These are phyloP conservation scores for Campylorhamphus procurvoides DNA, from an alignment of 2,113 vertebrate genomes.

Conservation along the genomic window DNA sequence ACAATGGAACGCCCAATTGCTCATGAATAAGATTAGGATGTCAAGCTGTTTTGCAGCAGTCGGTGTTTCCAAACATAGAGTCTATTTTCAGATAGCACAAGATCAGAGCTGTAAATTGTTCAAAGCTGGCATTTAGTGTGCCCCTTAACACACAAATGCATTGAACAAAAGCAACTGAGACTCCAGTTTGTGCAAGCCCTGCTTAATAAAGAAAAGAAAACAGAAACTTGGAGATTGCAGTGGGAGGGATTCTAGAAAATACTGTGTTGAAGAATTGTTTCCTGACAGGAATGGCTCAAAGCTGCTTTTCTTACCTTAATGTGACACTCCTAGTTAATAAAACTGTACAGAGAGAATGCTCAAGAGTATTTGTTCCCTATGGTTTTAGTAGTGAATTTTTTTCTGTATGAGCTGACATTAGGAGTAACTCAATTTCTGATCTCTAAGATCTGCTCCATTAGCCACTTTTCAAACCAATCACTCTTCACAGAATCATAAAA, in stretches of 20 bases:
- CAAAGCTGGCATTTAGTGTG: background rate
- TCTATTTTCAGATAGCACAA: background rate
- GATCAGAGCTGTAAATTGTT: background rate
- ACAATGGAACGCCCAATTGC: background rate
- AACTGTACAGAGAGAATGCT: background rate
- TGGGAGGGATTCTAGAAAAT: background rate
- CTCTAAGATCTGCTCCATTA: background rate
- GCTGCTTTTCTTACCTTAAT: background rate
- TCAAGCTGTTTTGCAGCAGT: background rate
- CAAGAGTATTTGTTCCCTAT: background rate
- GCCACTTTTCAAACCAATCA: background rate
- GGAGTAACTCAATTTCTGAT: background rate
- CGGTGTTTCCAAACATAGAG: background rate
- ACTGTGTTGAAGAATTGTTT: background rate
- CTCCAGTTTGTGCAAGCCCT: background rate
- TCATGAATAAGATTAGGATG: background rate
- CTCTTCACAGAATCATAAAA: background rate
- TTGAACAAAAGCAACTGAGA: background rate
- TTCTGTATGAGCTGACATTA: background rate
- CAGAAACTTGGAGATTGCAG: background rate
- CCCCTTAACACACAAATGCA: background rate
- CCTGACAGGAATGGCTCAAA: background rate
- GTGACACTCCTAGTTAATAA: background rate
- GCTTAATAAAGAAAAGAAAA: background rate
- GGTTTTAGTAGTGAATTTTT: background rate